These are phyloP conservation scores for Nymphalis polychloros DNA, from an alignment of 2,888 invertebrate species.

Conservation along the genomic window DNA sequence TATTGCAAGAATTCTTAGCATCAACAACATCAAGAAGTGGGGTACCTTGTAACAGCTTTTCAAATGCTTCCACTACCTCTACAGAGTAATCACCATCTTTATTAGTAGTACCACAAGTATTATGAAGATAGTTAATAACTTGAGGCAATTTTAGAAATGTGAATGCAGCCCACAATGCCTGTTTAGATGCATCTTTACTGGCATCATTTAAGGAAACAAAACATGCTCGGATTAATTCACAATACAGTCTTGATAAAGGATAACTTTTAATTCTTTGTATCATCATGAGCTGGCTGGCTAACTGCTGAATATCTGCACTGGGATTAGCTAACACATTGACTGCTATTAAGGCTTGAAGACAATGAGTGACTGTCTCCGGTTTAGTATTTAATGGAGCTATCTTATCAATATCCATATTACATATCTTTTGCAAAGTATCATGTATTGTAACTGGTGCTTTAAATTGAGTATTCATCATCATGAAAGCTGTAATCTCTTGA, in stretches of 20 bases:
- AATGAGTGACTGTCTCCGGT: slow-evolving; percentile 86
- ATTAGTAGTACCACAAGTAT: slow-evolving; percentile 77
- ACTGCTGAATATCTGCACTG: slow-evolving; percentile 89
- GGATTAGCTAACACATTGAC: slow-evolving; percentile 93
- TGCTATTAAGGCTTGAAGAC: slow-evolving; percentile 90
- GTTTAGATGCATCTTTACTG: slow-evolving; percentile 88
- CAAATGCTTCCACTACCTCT: slow-evolving; percentile 91
- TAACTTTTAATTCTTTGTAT: slow-evolving; percentile 92
- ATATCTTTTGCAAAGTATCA: slow-evolving; percentile 83
- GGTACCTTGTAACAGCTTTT: slow-evolving; percentile 90
- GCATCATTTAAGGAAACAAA: slow-evolving; percentile 94
- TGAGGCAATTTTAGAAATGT: slow-evolving; percentile 95
- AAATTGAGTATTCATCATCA: slow-evolving; percentile 81
- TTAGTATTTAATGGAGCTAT: slow-evolving; percentile 79
- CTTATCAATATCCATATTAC: slow-evolving; percentile 83
- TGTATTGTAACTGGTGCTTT: slow-evolving; percentile 82
- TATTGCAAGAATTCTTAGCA: slow-evolving; percentile 93
- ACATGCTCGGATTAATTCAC: slow-evolving; percentile 94
- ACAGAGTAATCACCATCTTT: slow-evolving; percentile 85
- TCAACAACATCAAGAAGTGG: slow-evolving; percentile 94
- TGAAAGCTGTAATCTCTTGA: slow-evolving; percentile 84
- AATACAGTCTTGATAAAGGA: slow-evolving; percentile 89
- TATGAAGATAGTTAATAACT: slow-evolving; percentile 87
- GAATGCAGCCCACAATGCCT: slow-evolving; percentile 96
- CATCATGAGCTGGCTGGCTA: slow-evolving; percentile 91